phyloP scores from a whole-genome alignment of 2,888 invertebrate genomes.

The Phortica okadai region DNA sequence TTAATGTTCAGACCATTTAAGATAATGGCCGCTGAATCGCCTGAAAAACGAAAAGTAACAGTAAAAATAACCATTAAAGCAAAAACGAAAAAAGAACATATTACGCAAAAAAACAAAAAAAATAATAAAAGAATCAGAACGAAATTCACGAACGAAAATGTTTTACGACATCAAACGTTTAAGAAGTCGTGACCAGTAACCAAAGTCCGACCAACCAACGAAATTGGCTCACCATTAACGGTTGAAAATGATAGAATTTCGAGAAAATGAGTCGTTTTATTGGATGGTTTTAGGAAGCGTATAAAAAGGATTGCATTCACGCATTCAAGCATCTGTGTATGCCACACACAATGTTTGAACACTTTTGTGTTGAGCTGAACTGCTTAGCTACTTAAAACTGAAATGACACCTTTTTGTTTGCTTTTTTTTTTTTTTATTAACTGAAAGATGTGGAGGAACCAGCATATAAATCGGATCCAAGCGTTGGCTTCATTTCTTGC shows the following conservation, averaged over 20 bases:
- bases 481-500: conserved; percentile 4
- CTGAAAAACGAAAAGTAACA: conserved; percentile 11
- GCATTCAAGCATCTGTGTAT: neutral
- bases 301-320: conserved; percentile 25
- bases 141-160: neutral
- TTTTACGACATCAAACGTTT: neutral
- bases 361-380: neutral
- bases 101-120: neutral
- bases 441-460: conserved; percentile 4
- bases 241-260: neutral
- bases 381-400: conserved; percentile 21
- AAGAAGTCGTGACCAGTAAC: neutral
- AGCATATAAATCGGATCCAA: conserved; percentile 19
- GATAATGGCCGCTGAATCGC: conserved; percentile 2
- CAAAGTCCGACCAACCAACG: conserved; percentile 9
- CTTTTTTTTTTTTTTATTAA: neutral
- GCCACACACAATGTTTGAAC: neutral
- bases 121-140: neutral
- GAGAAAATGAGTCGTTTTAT: conserved; percentile 12
- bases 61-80: conserved; percentile 27
- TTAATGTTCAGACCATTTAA: conserved; percentile 22
- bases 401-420: conserved; percentile 13
- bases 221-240: conserved; percentile 2
- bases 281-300: conserved; percentile 6
- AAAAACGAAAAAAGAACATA: neutral